Evolutionary conservation across 2,113 vertebrate genomes (phyloP), one percentile per base, ranked within the genome.

Genomic region (Carettochelys insculpta): DNA sequence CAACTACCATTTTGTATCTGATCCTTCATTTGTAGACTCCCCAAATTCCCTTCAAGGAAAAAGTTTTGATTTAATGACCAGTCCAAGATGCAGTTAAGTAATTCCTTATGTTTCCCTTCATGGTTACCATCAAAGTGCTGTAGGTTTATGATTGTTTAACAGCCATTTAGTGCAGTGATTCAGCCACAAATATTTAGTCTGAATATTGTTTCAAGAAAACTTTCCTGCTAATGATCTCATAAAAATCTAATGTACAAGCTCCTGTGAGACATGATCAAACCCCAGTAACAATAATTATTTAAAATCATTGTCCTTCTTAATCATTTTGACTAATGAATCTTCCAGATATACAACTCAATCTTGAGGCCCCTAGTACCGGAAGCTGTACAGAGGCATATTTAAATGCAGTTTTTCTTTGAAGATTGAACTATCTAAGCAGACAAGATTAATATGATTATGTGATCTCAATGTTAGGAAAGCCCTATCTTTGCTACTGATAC

Each of bases 221-320:
- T 89, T 88, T 93, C 16, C 9, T 86, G 5, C 9, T 94, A 90
- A 95, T 83, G 73, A 87, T 86, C 73, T 95, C 80, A 88, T 91
- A 92, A 94, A 5, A 56, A 29, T 81, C 5, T 92, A 82, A 90
- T 93, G 50, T 90, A 94, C 73, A 90, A 79, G 81, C 17, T 86
- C 80, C 73, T 25, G 14, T 56, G 47, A 80, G 80, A 94, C 45
- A 77, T 85, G 82, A 88, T 93, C 53, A 77, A 88, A 91, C 34
- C 20, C 45, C 79, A 77, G 45, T 92, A 77, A 92, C 71, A 50
- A 85, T 5, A 6, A 47, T 93, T 93, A 90, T 54, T 92, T 90
- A 95, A 96, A 81, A 19, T 4, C 86, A 91, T 47, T 91, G 38
- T 34, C 5, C 13, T 11, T 94, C 73, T 79, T 95, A 90, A 91